Evolutionary conservation across 1,140 invertebrate species (phyloP).

Genomic region (Rhizoglyphus robini): DNA sequence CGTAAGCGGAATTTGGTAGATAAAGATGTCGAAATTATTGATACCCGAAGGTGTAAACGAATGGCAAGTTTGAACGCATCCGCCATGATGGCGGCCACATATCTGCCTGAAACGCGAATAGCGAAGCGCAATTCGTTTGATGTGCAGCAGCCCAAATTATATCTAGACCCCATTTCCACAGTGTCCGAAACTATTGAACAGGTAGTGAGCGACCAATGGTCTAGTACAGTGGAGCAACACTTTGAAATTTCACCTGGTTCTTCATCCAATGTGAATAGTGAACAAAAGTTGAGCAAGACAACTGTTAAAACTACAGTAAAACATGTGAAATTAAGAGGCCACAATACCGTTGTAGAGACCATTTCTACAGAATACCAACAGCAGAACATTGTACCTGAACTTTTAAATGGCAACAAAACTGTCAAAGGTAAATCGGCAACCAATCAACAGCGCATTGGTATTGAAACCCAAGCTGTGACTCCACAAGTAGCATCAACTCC

Average conservation of each 20-base stretch:
- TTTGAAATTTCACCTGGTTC: neutral
- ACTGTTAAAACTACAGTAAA: conserved; percentile 9
- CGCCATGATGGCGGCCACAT: conserved; percentile 77
- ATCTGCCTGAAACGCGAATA: conserved; percentile 47
- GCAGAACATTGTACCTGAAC: neutral
- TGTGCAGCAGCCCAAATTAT: neutral
- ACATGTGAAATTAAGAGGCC: neutral
- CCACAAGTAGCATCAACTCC: neutral
- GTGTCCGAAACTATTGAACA: neutral
- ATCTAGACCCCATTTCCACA: neutral
- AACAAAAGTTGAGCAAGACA: neutral
- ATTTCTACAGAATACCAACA: neutral
- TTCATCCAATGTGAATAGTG: neutral
- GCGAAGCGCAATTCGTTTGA: neutral
- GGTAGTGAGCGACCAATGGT: neutral
- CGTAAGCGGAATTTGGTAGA: conserved; percentile 18
- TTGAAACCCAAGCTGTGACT: too few relatives aligned
- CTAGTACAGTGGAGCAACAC: neutral
- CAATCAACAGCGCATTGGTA: neutral
- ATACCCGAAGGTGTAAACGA: conserved; percentile 49
- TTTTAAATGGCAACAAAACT: neutral
- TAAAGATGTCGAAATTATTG: conserved; percentile 26
- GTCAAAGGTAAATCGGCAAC: neutral
- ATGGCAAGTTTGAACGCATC: conserved; percentile 86
- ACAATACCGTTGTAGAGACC: neutral